Evolutionary conservation across 2,797 vertebrate species (phyloP).

Genomic region (Ataeniobius toweri): DNA sequence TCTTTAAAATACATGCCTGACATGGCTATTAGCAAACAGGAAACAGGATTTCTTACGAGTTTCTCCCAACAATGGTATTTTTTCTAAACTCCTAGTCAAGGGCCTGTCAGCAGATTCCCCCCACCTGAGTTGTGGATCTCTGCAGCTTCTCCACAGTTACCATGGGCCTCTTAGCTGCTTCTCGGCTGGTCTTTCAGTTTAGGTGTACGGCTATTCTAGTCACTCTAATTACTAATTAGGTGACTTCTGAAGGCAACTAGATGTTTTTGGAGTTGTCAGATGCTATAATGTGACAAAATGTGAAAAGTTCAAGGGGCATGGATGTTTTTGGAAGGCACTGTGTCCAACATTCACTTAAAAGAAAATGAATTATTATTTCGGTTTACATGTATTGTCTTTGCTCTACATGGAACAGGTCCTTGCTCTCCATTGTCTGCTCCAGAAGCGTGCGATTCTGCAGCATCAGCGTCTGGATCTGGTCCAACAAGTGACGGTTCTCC

Average conservation of each 20-base stretch:
- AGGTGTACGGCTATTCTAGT: neutral
- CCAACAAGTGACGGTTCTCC: slow-evolving; percentile 96
- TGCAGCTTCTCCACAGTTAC: too few relatives aligned
- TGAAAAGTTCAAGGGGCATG: neutral
- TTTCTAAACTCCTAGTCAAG: too few relatives aligned
- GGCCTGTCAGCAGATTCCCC: too few relatives aligned
- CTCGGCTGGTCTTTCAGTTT: too few relatives aligned
- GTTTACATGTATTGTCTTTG: slow-evolving; percentile 97
- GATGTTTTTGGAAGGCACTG: neutral
- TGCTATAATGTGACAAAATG: neutral
- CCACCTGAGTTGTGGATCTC: too few relatives aligned
- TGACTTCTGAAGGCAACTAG: neutral
- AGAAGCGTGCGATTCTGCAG: slow-evolving; percentile 94
- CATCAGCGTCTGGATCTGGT: slow-evolving; percentile 99
- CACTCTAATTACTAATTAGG: neutral
- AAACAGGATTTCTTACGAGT: neutral
- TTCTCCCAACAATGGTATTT: neutral
- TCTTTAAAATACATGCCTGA: too few relatives aligned
- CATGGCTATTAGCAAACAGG: neutral
- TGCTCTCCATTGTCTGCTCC: slow-evolving; percentile 99
- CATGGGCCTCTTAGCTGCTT: neutral
- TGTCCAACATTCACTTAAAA: neutral
- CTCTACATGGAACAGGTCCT: slow-evolving; percentile 97
- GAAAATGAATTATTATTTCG: neutral
- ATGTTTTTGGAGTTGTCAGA: neutral